phyloP scores from a whole-genome alignment of 1,140 invertebrate species.

The Nasonia longicornis region DNA sequence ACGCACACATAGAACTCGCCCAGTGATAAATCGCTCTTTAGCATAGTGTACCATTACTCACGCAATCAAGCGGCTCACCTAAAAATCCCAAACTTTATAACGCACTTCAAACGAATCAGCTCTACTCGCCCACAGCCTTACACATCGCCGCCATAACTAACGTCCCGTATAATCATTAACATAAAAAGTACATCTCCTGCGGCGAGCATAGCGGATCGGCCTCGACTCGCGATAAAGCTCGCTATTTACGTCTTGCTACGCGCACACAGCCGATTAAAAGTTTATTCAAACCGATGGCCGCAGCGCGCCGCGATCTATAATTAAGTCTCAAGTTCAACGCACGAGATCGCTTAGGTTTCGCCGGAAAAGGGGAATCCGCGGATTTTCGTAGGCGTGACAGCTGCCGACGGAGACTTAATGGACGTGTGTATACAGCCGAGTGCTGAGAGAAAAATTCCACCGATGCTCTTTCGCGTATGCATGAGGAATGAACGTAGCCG shows the following conservation, averaged over 20 bases:
- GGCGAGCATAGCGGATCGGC: background rate
- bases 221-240: background rate
- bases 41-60: no score
- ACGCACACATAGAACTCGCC: no score
- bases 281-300: conserved; percentile 16
- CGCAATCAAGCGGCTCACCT: no score
- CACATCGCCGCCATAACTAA: background rate
- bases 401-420: background rate
- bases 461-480: no score
- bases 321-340: conserved; percentile 30
- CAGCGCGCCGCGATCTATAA: conserved; percentile 5
- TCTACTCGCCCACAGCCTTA: background rate
- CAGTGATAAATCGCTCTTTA: no score
- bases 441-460: background rate
- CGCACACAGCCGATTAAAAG: conserved; percentile 3
- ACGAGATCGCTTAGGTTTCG: background rate
- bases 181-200: background rate
- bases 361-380: background rate
- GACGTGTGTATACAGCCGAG: background rate
- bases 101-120: no score
- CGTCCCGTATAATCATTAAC: background rate
- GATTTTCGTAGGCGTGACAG: conserved; percentile 39
- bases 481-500: no score
- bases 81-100: no score
- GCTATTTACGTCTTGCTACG: background rate